Evolutionary conservation across 2,888 invertebrate genomes (phyloP).

Genomic region (Onchidella celtica): DNA sequence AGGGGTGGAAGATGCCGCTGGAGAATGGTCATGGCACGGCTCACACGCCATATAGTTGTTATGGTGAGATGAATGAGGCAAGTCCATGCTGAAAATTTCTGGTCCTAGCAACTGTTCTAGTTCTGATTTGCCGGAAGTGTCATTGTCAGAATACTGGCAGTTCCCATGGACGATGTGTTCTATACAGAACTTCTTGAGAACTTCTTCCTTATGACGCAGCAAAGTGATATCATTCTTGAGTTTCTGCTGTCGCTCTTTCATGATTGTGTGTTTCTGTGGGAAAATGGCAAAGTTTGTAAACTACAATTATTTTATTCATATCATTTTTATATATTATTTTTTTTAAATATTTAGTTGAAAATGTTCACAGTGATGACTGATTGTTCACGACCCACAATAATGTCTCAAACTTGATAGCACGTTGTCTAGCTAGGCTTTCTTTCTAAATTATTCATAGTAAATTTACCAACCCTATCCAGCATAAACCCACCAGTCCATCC

Average conservation of each 20-base stretch:
- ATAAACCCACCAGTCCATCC: too few relatives aligned
- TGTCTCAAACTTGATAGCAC: too few relatives aligned
- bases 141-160: background rate
- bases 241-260: conserved; percentile 27
- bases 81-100: background rate
- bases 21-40: too few relatives aligned
- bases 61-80: background rate
- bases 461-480: too few relatives aligned
- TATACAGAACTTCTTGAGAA: conserved; percentile 7
- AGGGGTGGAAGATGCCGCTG: background rate
- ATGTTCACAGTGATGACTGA: too few relatives aligned
- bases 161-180: conserved; percentile 20
- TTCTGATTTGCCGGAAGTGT: background rate
- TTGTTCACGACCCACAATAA: too few relatives aligned
- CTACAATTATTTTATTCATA: too few relatives aligned
- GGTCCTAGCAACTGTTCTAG: background rate
- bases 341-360: too few relatives aligned
- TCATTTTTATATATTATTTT: too few relatives aligned
- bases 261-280: conserved; percentile 9
- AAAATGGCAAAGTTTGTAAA: background rate
- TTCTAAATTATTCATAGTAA: too few relatives aligned
- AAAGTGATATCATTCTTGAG: conserved; percentile 6
- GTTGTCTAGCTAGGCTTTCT: too few relatives aligned
- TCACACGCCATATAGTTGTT: too few relatives aligned
- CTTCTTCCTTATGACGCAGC: background rate